Percentiles rank a stretch among this genome's conserved stretches.
Conservation (phyloP, 2,888 invertebrate genomes). For the Asteroscopus sphinx region DNA sequence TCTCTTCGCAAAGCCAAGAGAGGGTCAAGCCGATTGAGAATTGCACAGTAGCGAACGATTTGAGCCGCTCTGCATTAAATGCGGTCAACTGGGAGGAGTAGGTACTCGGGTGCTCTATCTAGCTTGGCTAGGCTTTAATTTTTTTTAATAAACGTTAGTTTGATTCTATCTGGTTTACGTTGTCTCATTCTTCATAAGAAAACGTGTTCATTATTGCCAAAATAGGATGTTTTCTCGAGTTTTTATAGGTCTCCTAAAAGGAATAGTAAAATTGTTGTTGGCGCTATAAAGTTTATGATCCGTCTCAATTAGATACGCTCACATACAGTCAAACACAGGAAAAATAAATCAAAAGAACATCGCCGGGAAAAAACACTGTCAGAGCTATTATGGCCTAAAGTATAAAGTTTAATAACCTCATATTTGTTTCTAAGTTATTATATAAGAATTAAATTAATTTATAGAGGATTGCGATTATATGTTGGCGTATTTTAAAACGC, state of each 20-base stretch:
- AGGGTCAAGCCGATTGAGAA: too few relatives aligned
- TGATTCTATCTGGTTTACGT: too few relatives aligned
- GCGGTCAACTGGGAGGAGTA: too few relatives aligned
- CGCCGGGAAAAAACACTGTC: conserved; percentile 13
- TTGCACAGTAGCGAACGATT: too few relatives aligned
- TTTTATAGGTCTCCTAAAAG: neutral
- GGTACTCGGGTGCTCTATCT: too few relatives aligned
- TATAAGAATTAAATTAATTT: conserved; percentile 16
- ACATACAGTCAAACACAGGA: conserved; percentile 1
- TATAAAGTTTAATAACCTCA: conserved; percentile 16
- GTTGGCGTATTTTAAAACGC: conserved; percentile 12
- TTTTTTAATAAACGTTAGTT: too few relatives aligned
- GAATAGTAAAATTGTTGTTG: conserved; percentile 1
- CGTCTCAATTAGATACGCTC: conserved; percentile 2
- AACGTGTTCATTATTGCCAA: neutral
- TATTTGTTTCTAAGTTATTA: conserved; percentile 22
- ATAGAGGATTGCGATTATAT: conserved; percentile 13
- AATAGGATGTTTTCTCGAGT: neutral
- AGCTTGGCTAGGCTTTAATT: too few relatives aligned
- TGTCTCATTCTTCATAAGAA: too few relatives aligned
- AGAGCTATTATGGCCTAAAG: conserved; percentile 17
- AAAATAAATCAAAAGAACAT: conserved; percentile 18
- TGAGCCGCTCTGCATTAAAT: too few relatives aligned
- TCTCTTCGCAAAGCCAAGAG: too few relatives aligned
- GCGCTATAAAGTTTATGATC: conserved; percentile 6